phyloP scores from a whole-genome alignment of 2,797 vertebrate genomes.

The Amblyraja radiata region DNA sequence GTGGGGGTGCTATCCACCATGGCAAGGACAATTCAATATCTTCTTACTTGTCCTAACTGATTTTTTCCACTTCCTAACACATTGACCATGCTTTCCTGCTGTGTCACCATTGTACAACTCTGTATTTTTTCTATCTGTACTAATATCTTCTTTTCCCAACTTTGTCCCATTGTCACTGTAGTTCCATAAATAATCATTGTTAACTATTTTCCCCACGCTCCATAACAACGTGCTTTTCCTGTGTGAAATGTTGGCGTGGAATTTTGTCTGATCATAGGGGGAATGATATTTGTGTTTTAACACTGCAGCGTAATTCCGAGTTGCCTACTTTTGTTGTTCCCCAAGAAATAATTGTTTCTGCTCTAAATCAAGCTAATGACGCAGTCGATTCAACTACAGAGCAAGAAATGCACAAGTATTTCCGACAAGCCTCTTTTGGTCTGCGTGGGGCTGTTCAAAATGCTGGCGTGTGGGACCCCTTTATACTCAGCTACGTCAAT shows the following conservation, averaged over 20 bases:
- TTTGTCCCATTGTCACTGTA: neutral
- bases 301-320: neutral
- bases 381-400: slow-evolving; percentile 42
- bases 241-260: neutral
- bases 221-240: neutral
- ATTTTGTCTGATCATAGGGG: neutral
- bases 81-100: neutral
- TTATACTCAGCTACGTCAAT: slow-evolving; percentile 76
- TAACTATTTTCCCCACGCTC: neutral
- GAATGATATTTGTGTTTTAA: neutral
- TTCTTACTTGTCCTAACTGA: neutral
- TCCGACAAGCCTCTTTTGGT: slow-evolving; percentile 70
- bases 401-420: slow-evolving; percentile 62
- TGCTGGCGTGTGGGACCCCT: slow-evolving; percentile 87
- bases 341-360: slow-evolving; percentile 51
- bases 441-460: slow-evolving; percentile 65
- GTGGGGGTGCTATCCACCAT: neutral
- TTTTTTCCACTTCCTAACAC: neutral
- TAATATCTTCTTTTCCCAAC: neutral
- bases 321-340: slow-evolving; percentile 39
- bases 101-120: neutral
- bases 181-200: neutral
- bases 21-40: too few relatives aligned
- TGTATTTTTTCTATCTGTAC: neutral
- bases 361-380: slow-evolving; percentile 27